These are phyloP conservation scores for Sula dactylatra DNA, from an alignment of 2,113 vertebrate genomes.

Conservation along the genomic window DNA sequence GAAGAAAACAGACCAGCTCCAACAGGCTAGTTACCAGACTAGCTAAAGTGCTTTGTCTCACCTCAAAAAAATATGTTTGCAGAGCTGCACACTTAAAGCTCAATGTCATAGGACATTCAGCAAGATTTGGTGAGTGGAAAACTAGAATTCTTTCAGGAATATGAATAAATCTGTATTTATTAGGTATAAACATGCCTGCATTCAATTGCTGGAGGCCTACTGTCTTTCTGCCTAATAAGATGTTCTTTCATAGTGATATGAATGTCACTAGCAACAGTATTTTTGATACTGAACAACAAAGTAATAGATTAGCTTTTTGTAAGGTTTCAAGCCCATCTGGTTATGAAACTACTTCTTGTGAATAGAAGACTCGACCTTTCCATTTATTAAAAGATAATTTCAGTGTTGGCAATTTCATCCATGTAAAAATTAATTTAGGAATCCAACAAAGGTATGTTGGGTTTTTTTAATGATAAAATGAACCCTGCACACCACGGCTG, in stretches of 20 bases:
- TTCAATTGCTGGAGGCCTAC: not conserved
- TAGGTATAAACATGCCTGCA: not conserved
- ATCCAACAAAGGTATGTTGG: not conserved
- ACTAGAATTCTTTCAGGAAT: not conserved
- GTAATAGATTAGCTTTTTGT: not conserved
- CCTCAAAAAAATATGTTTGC: not conserved
- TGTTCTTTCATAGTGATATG: not conserved
- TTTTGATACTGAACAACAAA: not conserved
- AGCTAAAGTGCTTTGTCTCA: not conserved
- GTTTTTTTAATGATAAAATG: not conserved
- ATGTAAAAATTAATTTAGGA: not conserved
- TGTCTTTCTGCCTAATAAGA: not conserved
- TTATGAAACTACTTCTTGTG: not conserved
- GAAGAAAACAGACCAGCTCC: not conserved
- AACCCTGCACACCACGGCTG: not conserved
- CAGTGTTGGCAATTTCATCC: not conserved
- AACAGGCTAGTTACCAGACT: not conserved
- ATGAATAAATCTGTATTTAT: not conserved
- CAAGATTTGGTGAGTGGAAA: not conserved
- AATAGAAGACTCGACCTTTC: not conserved
- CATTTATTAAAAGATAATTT: constrained; percentile 6
- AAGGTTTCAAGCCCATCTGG: not conserved
- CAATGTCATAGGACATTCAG: not conserved
- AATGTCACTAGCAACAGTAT: not conserved
- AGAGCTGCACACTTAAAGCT: not conserved